These are phyloP conservation scores for Diadumene lineata DNA, from an alignment of 92 coral and sea anemone genomes.

Conservation along the genomic window DNA sequence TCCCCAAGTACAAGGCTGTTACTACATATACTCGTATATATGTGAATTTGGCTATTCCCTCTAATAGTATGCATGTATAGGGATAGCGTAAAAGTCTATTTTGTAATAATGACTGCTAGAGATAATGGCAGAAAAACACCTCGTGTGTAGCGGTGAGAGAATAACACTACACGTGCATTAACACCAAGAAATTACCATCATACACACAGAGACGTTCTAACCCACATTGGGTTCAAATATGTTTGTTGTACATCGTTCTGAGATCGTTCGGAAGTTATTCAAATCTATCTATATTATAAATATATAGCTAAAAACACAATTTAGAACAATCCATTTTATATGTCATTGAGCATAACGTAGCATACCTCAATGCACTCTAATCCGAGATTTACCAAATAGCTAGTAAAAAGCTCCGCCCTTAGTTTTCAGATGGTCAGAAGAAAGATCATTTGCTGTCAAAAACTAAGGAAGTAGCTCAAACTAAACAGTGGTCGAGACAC, in stretches of 20 bases:
- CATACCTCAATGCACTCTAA: constrained; percentile 49
- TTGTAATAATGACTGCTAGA: constrained; percentile 11
- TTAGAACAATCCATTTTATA: constrained; percentile 44
- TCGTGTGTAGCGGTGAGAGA: constrained; percentile 5
- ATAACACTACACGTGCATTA: constrained; percentile 19
- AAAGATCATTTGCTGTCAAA: constrained; percentile 1
- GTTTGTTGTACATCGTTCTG: constrained; percentile 48
- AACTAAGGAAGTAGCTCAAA: constrained; percentile 21
- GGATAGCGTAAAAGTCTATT: constrained; percentile 32
- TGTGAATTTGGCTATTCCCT: constrained; percentile 30
- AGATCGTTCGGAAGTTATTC: constrained; percentile 44
- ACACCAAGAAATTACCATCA: constrained; percentile 1
- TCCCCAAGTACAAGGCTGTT: constrained; percentile 21
- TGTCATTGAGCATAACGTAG: constrained; percentile 49
- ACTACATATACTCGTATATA: constrained; percentile 15
- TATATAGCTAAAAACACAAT: constrained; percentile 35
- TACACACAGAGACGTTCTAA: constrained; percentile 9
- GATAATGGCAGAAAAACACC: constrained; percentile 28
- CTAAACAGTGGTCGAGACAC: constrained; percentile 25
- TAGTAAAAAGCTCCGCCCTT: constrained; percentile 50
- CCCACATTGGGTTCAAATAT: constrained; percentile 39
- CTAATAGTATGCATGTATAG: constrained; percentile 19
- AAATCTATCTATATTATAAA: constrained; percentile 38
- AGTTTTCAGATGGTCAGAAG: no score
- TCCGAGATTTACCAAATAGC: constrained; percentile 42